A percentile compares a stretch with the other conserved stretches of the same genome.
Conservation (phyloP, 1,140 invertebrate species). For the Belonocnema kinseyi region DNA sequence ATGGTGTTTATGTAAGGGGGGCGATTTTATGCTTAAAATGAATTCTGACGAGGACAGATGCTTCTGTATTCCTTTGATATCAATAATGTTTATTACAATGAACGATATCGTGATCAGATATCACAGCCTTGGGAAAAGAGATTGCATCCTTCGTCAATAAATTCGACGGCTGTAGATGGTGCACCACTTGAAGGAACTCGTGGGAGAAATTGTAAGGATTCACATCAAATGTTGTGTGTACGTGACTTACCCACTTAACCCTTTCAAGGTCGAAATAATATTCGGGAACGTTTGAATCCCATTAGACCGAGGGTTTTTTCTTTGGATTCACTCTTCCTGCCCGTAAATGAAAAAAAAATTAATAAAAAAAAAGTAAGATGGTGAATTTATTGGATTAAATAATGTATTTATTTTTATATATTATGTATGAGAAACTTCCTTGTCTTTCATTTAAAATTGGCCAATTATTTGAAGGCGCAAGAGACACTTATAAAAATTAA, state of each 20-base stretch:
- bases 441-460: too few species aligned
- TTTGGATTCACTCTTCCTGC: slow-evolving; percentile 4
- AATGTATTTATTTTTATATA: too few species aligned
- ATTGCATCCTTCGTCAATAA: slow-evolving; percentile 59
- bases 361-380: neutral
- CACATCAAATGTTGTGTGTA: slow-evolving; percentile 35
- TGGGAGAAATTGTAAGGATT: slow-evolving; percentile 37
- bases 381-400: too few species aligned
- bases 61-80: too few species aligned
- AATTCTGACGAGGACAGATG: too few species aligned
- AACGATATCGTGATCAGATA: slow-evolving; percentile 53
- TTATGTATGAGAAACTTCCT: too few species aligned
- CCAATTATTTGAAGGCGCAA: too few species aligned
- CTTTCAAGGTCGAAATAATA: slow-evolving; percentile 48
- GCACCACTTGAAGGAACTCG: slow-evolving; percentile 58
- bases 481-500: too few species aligned
- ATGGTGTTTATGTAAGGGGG: too few species aligned
- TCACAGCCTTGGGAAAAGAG: slow-evolving; percentile 50
- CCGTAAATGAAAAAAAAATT: neutral
- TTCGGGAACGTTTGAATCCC: slow-evolving; percentile 54
- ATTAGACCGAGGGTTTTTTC: slow-evolving; percentile 34
- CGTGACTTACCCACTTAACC: slow-evolving; percentile 33
- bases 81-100: slow-evolving; percentile 49
- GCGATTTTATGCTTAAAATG: too few species aligned
- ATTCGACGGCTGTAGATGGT: slow-evolving; percentile 61